Base-by-base conservation (phyloP, 1,140 invertebrate species). In the Cecropterus lyciades region DNA sequence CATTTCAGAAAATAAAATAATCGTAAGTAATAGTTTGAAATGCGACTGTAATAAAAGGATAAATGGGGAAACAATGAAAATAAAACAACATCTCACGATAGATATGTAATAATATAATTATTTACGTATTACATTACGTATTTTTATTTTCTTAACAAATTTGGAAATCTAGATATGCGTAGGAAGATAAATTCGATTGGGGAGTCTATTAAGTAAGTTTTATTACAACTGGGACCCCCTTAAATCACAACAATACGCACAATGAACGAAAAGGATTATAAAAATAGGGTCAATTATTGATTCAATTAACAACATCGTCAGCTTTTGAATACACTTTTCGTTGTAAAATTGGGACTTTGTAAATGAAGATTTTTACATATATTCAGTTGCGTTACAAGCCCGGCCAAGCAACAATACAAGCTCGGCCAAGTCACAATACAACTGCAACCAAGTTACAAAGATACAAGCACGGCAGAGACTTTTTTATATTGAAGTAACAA, bases 81-180 rank as follows among this genome's bases (percentile, higher is more conserved):
- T 40, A 13, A 40, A 40, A 40, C 10, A 11, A 40, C 7, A 2
- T 2, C 3, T 40, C 37, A 40, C 37, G 37, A 40, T 13, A 40
- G 37, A 40, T 40, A n/a, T 40, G 37, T 40, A 40, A 40, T 40
- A 40, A 40, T 40, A 40, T 13, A 40, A 13, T 40, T 40, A 40
- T 40, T 40, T n/a, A 40, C n/a, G 37, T 40, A 40, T 33, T 33
- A 33, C 30, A 40, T 11, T 40, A 40, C 11, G n/a, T 40, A 40
- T 40, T 40, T 13, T 1, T n/a, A 40, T 40, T 40, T 40, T 40
- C 37, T n/a, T 40, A 40, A n/a, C 37, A 40, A 13, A 40, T 11
- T 11, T 40, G 11, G 37, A 40, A n/a, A 11, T n/a, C 37, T 40
- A 40, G 10, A 40, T 40, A 40, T 11, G 37, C 37, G 37, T 13